phyloP scores from a whole-genome alignment of 2,113 vertebrate species.

The Mormyrus lacerda region DNA sequence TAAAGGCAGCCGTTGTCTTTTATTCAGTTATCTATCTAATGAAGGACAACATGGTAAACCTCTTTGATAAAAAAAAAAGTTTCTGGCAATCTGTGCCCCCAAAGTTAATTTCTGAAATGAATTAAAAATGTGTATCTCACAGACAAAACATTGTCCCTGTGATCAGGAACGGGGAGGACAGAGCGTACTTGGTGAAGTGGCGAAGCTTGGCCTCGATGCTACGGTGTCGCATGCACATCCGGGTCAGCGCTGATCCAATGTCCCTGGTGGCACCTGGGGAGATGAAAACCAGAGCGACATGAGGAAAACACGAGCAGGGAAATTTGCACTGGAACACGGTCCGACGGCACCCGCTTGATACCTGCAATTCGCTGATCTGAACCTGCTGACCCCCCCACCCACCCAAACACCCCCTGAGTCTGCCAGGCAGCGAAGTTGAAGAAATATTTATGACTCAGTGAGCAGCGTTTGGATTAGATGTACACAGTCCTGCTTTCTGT shows the following conservation, averaged over 20 bases:
- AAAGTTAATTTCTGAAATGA: not conserved
- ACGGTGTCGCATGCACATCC: slow-evolving; percentile 98
- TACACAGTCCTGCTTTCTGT: slow-evolving; percentile 21
- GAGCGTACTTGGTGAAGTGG: slow-evolving; percentile 93
- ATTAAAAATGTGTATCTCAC: not conserved
- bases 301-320: not conserved
- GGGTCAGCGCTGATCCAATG: slow-evolving; percentile 89
- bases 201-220: slow-evolving; percentile 97
- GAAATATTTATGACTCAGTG: slow-evolving; percentile 30
- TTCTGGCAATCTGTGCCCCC: not conserved
- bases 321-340: not conserved
- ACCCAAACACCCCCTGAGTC: not conserved
- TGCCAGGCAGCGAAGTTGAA: not conserved
- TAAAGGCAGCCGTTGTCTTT: not conserved
- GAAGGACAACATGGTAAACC: not conserved
- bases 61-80: not conserved
- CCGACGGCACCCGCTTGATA: not conserved
- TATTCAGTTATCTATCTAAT: not conserved
- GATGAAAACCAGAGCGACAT: not conserved
- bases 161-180: not conserved
- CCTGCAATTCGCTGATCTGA: not conserved
- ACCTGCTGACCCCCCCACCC: not conserved
- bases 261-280: slow-evolving; percentile 85
- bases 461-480: slow-evolving; percentile 10
- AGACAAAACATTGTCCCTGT: not conserved